Base-by-base conservation (phyloP, 2,888 invertebrate genomes). In the Meiosimyza decipiens region DNA sequence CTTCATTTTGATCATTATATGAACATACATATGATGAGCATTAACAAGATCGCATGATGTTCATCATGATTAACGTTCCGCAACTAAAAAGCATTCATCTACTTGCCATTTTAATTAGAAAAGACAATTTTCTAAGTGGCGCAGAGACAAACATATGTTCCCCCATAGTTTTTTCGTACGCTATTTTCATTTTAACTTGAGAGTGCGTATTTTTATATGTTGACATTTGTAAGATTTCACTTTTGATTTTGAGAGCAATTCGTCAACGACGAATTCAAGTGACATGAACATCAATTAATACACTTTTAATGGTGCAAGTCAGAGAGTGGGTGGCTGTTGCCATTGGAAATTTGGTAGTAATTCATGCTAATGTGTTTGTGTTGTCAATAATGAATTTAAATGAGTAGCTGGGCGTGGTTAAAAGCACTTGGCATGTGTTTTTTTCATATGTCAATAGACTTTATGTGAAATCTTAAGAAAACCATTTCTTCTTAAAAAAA, bases 201-300 rank as follows among this genome's bases (percentile, higher is more conserved):
- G 40, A 9, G 40, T 40, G 28, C 28, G 28, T 28, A 28, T 28
- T 28, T 40, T 40, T 55, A 11, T 54, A 54, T 16, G 16, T 16
- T 15, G 40, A 16, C 55, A 16, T n/a, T 22, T 55, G 55, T 55
- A 18, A 1, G n/a, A 18, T 22, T 55, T 54, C 16, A 16, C n/a
- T 16, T 54, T 54, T 54, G 54, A 16, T 13, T 16, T 54, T 54
- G 54, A 16, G n/a, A 16, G 16, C 55, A 22, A 55, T 55, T 55
- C 55, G 55, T 55, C 55, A 55, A 55, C 55, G 55, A 16, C n/a
- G 16, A 5, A 4, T 11, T 11, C 18, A 22, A n/a, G 55, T 55
- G 55, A 55, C 55, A n/a, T 22, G 16, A 55, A 22, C 55, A 55
- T 55, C 55, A 55, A 55, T 55, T 55, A 55, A 22, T 55, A 15